phyloP scores from a whole-genome alignment of 2,797 vertebrate species.

The Neosilurus hyrtlii region DNA sequence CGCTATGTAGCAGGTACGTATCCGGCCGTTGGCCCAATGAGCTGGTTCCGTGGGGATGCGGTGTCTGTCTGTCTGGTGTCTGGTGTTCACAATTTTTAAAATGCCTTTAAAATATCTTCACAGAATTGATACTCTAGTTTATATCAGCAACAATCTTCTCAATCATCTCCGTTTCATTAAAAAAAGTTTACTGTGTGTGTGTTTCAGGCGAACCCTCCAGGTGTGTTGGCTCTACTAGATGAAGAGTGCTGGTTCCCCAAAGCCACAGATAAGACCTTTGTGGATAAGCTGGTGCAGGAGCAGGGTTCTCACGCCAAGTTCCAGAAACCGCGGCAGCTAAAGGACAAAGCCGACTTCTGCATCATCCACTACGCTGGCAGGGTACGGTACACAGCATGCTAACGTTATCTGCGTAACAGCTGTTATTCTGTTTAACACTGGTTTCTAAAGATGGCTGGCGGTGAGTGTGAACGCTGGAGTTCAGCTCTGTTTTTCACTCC shows the following conservation, averaged over 20 bases:
- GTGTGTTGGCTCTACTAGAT: constrained; percentile 90
- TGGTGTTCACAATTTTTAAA: not conserved
- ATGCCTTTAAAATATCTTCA: not conserved
- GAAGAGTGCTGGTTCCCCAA: constrained; percentile 99
- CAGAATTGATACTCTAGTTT: not conserved
- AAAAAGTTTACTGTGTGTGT: not conserved
- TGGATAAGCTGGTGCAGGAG: constrained; percentile 95
- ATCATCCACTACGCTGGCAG: constrained; percentile 97
- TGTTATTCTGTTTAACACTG: no score
- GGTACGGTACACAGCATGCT: constrained; percentile 67
- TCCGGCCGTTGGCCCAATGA: not conserved
- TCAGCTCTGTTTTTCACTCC: not conserved
- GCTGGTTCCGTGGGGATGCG: not conserved
- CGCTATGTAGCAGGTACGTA: not conserved
- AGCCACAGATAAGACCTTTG: constrained; percentile 95
- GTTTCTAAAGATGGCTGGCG: no score
- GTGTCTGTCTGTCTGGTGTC: not conserved
- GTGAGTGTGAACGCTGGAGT: not conserved
- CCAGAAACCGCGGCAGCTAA: constrained; percentile 95
- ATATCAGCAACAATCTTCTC: not conserved
- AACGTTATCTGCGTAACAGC: no score
- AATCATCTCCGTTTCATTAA: not conserved
- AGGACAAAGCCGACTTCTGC: constrained; percentile 97
- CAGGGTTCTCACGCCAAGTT: constrained; percentile 95
- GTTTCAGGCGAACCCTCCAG: constrained; percentile 88